Evolutionary conservation across 2,113 vertebrate species (phyloP).

Genomic region (Zapornia atra): DNA sequence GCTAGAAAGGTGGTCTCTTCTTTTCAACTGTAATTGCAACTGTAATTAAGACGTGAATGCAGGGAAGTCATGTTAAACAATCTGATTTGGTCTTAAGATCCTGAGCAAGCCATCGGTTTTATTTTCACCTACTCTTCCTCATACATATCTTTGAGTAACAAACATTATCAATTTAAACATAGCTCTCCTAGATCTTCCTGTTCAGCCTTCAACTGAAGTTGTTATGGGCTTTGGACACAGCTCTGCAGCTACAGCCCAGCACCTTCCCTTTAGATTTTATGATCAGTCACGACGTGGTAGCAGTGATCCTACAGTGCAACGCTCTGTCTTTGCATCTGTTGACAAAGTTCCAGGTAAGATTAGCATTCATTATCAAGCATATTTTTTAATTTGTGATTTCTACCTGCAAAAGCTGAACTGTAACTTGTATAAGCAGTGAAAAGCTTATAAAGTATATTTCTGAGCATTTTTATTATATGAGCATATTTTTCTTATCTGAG

Average conservation of each 20-base stretch:
- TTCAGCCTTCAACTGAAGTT: conserved; percentile 84
- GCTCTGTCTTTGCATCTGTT: conserved; percentile 90
- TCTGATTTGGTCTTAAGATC: background rate
- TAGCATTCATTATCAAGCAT: background rate
- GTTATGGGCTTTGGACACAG: conserved; percentile 89
- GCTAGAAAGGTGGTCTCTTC: background rate
- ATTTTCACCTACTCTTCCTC: background rate
- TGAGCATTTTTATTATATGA: too few species aligned
- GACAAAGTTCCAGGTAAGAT: conserved; percentile 96
- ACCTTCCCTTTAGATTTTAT: conserved; percentile 95
- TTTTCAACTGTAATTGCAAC: background rate
- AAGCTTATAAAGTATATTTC: background rate
- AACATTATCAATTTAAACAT: conserved; percentile 42
- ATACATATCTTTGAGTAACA: background rate
- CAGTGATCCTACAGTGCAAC: conserved; percentile 86
- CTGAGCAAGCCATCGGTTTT: background rate
- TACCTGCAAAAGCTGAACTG: background rate
- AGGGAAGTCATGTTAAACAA: background rate
- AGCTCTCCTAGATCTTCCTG: conserved; percentile 85
- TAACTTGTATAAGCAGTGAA: background rate
- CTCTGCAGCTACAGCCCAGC: conserved; percentile 76
- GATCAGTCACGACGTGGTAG: conserved; percentile 90
- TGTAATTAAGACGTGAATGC: background rate
- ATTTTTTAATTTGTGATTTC: background rate
- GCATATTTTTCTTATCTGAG: too few species aligned